These are phyloP conservation scores for Odontamblyopus rebecca DNA, from an alignment of 2,797 vertebrate species.

Conservation along the genomic window DNA sequence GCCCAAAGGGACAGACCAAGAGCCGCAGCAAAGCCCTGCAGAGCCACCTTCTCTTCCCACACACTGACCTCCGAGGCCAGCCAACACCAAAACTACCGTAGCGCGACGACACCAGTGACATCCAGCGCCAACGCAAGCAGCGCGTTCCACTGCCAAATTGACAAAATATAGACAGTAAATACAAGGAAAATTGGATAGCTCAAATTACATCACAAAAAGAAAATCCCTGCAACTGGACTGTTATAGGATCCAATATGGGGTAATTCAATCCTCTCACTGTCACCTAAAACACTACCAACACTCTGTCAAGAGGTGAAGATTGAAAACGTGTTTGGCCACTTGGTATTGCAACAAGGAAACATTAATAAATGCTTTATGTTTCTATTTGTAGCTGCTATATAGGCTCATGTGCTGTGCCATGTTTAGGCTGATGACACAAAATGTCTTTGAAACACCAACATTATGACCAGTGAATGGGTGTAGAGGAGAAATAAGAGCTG, in stretches of 20 bases:
- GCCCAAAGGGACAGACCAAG: slow-evolving; percentile 78
- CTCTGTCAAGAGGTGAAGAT: slow-evolving; percentile 66
- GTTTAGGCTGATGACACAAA: slow-evolving; percentile 47
- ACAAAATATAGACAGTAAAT: slow-evolving; percentile 83
- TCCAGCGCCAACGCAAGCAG: slow-evolving; percentile 58
- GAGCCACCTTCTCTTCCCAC: slow-evolving; percentile 80
- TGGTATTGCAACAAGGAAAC: slow-evolving; percentile 47
- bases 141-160: slow-evolving; percentile 77
- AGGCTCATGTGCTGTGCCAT: slow-evolving; percentile 25
- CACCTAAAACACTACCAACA: slow-evolving; percentile 67
- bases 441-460: slow-evolving; percentile 45
- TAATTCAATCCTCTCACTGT: slow-evolving; percentile 77
- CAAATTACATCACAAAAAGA: slow-evolving; percentile 77
- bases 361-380: slow-evolving; percentile 60
- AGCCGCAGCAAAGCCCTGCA: slow-evolving; percentile 72
- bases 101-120: slow-evolving; percentile 79
- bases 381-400: slow-evolving; percentile 58
- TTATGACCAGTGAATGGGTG: slow-evolving; percentile 30
- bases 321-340: slow-evolving; percentile 64
- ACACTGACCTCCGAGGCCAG: slow-evolving; percentile 81
- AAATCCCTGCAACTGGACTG: slow-evolving; percentile 74
- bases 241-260: slow-evolving; percentile 76
- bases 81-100: slow-evolving; percentile 75
- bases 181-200: slow-evolving; percentile 80
- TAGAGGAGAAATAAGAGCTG: slow-evolving; percentile 42